Evolutionary conservation across 2,888 invertebrate species (phyloP).

Genomic region (Leucophenga montana): DNA sequence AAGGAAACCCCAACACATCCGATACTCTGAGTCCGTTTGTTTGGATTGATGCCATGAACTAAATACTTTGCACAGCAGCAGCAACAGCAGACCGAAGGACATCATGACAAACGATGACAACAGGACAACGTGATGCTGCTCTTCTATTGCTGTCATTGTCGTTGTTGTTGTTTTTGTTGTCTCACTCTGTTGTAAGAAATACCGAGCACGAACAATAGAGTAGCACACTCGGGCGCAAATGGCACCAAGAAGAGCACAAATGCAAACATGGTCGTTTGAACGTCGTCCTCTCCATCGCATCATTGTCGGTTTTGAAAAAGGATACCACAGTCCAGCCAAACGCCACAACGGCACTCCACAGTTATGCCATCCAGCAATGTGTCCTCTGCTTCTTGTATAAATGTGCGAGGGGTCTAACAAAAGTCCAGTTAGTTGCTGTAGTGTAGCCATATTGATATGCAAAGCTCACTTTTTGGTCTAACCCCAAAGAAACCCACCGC

Average conservation of each 20-base stretch:
- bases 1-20: constrained; percentile 65
- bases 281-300: not conserved
- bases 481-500: no score
- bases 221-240: constrained; percentile 6
- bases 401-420: no score
- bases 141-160: constrained; percentile 30
- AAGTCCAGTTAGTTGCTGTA: no score
- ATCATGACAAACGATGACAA: constrained; percentile 65
- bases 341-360: not conserved
- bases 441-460: no score
- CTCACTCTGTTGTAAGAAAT: constrained; percentile 24
- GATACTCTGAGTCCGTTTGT: constrained; percentile 64
- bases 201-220: constrained; percentile 31
- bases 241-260: constrained; percentile 21
- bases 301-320: constrained; percentile 24
- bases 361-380: not conserved
- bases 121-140: constrained; percentile 43
- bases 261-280: constrained; percentile 26
- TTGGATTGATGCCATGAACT: constrained; percentile 68
- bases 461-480: no score
- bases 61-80: constrained; percentile 62
- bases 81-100: constrained; percentile 32
- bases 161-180: no score
- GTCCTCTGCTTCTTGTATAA: no score
- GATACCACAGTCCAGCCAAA: constrained; percentile 16